Conservation (phyloP, 2,113 vertebrate species). For the Peromyscus maniculatus region DNA sequence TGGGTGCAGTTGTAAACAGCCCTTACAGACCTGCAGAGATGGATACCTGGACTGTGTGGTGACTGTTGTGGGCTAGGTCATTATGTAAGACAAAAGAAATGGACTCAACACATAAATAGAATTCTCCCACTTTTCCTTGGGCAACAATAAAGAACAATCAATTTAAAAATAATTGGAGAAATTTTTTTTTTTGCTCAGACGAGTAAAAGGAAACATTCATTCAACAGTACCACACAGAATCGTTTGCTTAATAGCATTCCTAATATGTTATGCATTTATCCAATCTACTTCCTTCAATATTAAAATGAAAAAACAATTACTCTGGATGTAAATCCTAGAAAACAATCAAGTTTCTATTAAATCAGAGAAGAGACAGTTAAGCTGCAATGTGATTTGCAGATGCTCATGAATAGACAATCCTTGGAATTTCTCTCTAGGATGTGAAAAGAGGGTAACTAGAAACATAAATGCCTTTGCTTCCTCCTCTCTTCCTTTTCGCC, state of each 20-base stretch:
- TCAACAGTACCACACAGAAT: constrained; percentile 79
- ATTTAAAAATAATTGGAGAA: constrained; percentile 88
- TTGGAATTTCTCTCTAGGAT: constrained; percentile 52
- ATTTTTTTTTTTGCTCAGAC: constrained; percentile 84
- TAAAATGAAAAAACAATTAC: constrained; percentile 86
- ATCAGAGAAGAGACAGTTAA: constrained; percentile 75
- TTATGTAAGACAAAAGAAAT: constrained; percentile 81
- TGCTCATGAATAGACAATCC: constrained; percentile 76
- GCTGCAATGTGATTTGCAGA: constrained; percentile 75
- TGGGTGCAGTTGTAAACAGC: neutral
- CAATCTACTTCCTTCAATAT: constrained; percentile 81
- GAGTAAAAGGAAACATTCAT: constrained; percentile 84
- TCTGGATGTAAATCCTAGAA: constrained; percentile 81
- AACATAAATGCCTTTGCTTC: neutral
- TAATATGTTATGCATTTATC: constrained; percentile 86
- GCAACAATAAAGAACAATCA: constrained; percentile 84
- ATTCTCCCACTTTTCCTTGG: constrained; percentile 76
- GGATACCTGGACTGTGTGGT: constrained; percentile 28
- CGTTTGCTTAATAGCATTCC: constrained; percentile 87
- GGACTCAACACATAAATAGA: constrained; percentile 71
- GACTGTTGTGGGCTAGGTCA: constrained; percentile 63
- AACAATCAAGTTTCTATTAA: constrained; percentile 79
- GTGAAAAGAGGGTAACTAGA: neutral
- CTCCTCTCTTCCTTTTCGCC: neutral
- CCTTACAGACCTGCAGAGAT: neutral